Conservation (phyloP, 2,888 invertebrate species). For the Scaptomyza tumidula region DNA sequence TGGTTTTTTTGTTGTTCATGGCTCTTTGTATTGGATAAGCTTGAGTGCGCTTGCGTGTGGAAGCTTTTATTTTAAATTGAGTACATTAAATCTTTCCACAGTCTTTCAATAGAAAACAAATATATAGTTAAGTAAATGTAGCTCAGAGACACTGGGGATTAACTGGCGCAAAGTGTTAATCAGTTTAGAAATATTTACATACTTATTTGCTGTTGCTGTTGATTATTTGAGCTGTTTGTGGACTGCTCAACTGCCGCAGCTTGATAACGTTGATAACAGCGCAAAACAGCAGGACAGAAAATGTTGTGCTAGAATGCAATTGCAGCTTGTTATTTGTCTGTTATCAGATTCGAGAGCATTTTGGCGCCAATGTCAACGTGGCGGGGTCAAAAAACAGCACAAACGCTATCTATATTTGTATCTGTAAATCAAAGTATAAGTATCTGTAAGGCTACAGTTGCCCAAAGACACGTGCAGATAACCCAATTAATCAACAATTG, state of each 20-base stretch:
- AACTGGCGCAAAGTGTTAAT: slow-evolving; percentile 59
- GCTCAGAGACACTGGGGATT: slow-evolving; percentile 4
- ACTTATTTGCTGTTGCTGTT: slow-evolving; percentile 18
- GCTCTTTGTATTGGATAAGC: slow-evolving; percentile 22
- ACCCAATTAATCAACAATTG: slow-evolving; percentile 55
- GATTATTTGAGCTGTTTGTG: slow-evolving; percentile 28
- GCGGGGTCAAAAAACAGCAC: slow-evolving; percentile 32
- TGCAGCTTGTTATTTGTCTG: slow-evolving; percentile 39
- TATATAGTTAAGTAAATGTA: not conserved
- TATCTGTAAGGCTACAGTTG: slow-evolving; percentile 15
- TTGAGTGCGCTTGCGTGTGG: slow-evolving; percentile 58
- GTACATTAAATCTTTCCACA: slow-evolving; percentile 56
- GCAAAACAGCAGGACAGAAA: slow-evolving; percentile 2
- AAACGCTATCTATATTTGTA: slow-evolving; percentile 9
- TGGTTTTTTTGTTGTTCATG: slow-evolving; percentile 8
- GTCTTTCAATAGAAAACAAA: slow-evolving; percentile 7
- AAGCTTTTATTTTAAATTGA: slow-evolving; percentile 34
- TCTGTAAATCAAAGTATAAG: slow-evolving; percentile 1
- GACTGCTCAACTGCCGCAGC: slow-evolving; percentile 1
- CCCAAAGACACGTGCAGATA: slow-evolving; percentile 66
- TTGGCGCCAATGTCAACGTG: slow-evolving; percentile 66
- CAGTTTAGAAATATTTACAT: slow-evolving; percentile 66
- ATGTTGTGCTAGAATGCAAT: slow-evolving; percentile 44
- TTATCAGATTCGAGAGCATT: slow-evolving; percentile 63
- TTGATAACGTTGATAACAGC: slow-evolving; percentile 22